Evolutionary conservation across 2,888 invertebrate species (phyloP).

Genomic region (Adelognathus sp.): DNA sequence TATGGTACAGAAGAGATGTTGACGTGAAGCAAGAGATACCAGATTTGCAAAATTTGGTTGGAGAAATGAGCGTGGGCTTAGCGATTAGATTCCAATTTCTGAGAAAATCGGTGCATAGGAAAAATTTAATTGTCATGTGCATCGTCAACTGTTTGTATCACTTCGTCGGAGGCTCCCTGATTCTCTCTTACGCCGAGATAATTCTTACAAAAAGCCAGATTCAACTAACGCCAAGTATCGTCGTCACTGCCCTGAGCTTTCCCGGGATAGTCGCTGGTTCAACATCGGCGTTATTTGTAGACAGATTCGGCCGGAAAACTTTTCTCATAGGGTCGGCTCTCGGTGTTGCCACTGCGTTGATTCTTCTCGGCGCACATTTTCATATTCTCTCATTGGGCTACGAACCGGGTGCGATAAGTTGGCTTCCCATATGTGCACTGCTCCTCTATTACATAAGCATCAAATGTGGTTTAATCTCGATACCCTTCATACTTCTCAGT

Average conservation of each 20-base stretch:
- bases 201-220: constrained; percentile 77
- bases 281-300: constrained; percentile 80
- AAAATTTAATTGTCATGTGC: constrained; percentile 79
- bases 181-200: constrained; percentile 80
- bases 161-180: constrained; percentile 80
- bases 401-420: constrained; percentile 61
- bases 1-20: constrained; percentile 72
- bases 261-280: constrained; percentile 82
- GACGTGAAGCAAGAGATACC: constrained; percentile 74
- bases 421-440: constrained; percentile 72
- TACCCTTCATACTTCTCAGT: constrained; percentile 73
- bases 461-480: constrained; percentile 69
- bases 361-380: constrained; percentile 73
- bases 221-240: constrained; percentile 75
- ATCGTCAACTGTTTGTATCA: constrained; percentile 83
- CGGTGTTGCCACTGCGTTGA: constrained; percentile 73
- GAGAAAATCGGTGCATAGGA: constrained; percentile 75
- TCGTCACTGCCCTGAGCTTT: constrained; percentile 82
- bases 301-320: constrained; percentile 81
- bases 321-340: constrained; percentile 81
- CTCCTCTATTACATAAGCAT: constrained; percentile 69
- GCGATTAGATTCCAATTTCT: constrained; percentile 68
- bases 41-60: constrained; percentile 73
- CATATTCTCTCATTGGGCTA: constrained; percentile 64
- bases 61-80: constrained; percentile 61